A percentile compares a stretch with the other conserved stretches of the same genome.
These are phyloP conservation scores for Carassius gibelio DNA, from an alignment of 2,113 vertebrate genomes.

Conservation along the genomic window DNA sequence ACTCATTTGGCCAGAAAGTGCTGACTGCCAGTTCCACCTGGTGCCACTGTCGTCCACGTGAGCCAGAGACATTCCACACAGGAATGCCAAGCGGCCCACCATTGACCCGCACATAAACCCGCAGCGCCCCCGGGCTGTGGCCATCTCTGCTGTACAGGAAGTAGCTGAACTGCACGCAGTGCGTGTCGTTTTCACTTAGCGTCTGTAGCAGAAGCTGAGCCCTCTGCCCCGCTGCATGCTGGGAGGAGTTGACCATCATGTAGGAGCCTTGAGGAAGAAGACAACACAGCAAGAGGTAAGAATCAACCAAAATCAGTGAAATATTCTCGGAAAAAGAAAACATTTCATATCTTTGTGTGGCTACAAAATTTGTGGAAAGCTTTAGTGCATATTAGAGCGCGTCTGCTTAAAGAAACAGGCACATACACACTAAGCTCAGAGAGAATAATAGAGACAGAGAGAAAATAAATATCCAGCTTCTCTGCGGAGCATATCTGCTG, in stretches of 20 bases:
- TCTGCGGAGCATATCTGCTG: constrained; percentile 18
- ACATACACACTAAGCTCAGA: constrained; percentile 13
- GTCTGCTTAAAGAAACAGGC: constrained; percentile 13
- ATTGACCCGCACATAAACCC: constrained; percentile 86
- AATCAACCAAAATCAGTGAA: constrained; percentile 30
- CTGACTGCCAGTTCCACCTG: constrained; percentile 95
- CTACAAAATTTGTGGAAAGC: constrained; percentile 21
- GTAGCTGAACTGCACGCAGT: constrained; percentile 98
- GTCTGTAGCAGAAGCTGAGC: constrained; percentile 90
- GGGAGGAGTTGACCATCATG: constrained; percentile 95
- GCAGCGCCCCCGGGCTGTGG: constrained; percentile 88
- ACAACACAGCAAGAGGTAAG: neutral
- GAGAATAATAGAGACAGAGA: constrained; percentile 27
- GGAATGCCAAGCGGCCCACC: constrained; percentile 87
- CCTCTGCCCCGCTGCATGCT: constrained; percentile 85
- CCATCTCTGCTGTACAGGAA: constrained; percentile 93
- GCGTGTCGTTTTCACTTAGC: constrained; percentile 95
- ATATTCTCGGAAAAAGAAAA: constrained; percentile 15
- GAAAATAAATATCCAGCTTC: constrained; percentile 25
- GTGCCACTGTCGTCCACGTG: constrained; percentile 91
- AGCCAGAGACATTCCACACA: constrained; percentile 88
- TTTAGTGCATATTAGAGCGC: constrained; percentile 10
- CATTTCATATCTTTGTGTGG: constrained; percentile 14
- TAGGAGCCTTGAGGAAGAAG: constrained; percentile 83
- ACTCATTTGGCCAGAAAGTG: constrained; percentile 97